phyloP scores from a whole-genome alignment of 2,113 vertebrate species.

The Xerus inauris region DNA sequence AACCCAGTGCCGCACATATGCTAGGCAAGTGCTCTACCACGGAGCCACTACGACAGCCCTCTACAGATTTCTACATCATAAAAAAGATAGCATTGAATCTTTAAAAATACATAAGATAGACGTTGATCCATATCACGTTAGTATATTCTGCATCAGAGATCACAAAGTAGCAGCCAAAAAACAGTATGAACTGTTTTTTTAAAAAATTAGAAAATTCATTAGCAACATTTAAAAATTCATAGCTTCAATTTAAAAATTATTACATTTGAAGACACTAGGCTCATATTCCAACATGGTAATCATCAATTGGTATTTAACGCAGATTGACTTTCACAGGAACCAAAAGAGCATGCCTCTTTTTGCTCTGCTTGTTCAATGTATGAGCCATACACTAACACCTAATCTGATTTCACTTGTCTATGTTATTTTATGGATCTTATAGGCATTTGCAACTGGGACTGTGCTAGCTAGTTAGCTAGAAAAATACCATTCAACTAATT shows the following conservation, averaged over 20 bases:
- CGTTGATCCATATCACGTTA: not conserved
- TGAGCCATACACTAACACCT: not conserved
- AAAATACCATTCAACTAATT: not conserved
- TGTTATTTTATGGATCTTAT: not conserved
- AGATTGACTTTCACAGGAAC: not conserved
- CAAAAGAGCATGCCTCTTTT: not conserved
- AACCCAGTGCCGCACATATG: too few relatives aligned
- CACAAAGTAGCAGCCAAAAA: not conserved
- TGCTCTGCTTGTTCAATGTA: not conserved
- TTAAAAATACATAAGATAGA: not conserved
- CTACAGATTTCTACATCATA: slow-evolving; percentile 1
- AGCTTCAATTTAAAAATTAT: slow-evolving; percentile 31
- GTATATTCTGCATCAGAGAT: not conserved
- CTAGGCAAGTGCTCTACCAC: too few relatives aligned
- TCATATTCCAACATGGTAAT: not conserved
- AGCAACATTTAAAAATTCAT: not conserved
- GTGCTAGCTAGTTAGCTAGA: too few relatives aligned
- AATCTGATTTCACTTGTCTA: not conserved
- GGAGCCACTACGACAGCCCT: not conserved
- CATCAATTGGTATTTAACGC: not conserved
- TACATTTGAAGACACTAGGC: not conserved
- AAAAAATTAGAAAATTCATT: not conserved
- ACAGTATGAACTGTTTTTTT: not conserved
- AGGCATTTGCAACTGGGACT: not conserved
- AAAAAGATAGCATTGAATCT: slow-evolving; percentile 5